Evolutionary conservation across 2,113 vertebrate species (phyloP).

Genomic region (Triplophysa dalaica): DNA sequence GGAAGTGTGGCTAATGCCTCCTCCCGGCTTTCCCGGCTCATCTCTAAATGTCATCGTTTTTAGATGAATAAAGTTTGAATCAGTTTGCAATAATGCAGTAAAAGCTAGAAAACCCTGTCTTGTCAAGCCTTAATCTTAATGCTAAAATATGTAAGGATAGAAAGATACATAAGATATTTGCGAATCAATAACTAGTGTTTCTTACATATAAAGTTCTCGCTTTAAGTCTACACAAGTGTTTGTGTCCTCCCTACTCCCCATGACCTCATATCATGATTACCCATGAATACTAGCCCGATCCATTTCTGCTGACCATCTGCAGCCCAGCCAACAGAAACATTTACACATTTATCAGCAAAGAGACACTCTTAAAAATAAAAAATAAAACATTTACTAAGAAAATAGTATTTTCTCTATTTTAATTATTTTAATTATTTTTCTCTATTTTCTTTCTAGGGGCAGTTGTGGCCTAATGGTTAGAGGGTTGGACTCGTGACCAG

Average conservation of each 20-base stretch:
- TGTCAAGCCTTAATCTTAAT: not conserved
- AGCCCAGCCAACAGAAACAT: not conserved
- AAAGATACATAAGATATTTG: not conserved
- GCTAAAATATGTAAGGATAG: not conserved
- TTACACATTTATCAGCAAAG: conserved; percentile 5
- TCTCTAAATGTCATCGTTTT: conserved; percentile 39
- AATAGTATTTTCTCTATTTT: too few relatives aligned
- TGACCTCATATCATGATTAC: conserved; percentile 43
- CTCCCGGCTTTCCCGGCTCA: conserved; percentile 50
- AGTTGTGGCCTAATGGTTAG: too few relatives aligned
- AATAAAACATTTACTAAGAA: too few relatives aligned
- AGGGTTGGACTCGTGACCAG: too few relatives aligned
- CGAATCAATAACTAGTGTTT: not conserved
- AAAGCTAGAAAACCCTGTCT: conserved; percentile 9
- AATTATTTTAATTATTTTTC: too few relatives aligned
- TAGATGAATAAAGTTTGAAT: conserved; percentile 31
- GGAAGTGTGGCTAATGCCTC: conserved; percentile 60
- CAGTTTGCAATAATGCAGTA: conserved; percentile 19
- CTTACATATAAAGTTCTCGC: not conserved
- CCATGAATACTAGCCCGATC: not conserved
- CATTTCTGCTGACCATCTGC: conserved; percentile 10
- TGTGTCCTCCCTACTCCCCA: conserved; percentile 47
- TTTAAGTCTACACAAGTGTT: conserved; percentile 43
- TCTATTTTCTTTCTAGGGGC: too few relatives aligned
- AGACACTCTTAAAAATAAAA: not conserved